Base-by-base conservation (phyloP, 2,797 vertebrate genomes). In the Falco cherrug region DNA sequence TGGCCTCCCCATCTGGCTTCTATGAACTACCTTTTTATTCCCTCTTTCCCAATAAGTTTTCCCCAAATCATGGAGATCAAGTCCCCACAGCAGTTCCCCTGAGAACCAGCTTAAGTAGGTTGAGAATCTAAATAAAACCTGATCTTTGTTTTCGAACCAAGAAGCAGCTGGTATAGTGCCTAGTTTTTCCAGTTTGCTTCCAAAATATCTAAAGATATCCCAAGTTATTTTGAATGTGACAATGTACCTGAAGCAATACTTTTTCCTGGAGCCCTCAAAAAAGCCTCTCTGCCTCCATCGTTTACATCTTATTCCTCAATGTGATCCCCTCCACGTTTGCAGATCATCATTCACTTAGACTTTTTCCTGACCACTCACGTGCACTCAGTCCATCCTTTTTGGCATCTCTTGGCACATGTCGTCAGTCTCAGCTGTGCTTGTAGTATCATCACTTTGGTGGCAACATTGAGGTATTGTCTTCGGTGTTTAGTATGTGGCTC, bases 1-100 rank as follows among this genome's bases (percentile, higher is more conserved):
- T 96, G 91, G 93, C 93, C 87, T 97, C 73, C 67, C 94, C 92
- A 94, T 97, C 94, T 97, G 95, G 91, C 93, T 97, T 91, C 89
- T 92, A 63, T 95, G 95, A 95, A 87, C 93, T 96, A 92, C 95
- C 89, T 96, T 95, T 95, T 93, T 93, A 92, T 96, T 97, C 82
- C 87, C 59, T 73, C 87, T 85, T 95, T 92, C 73, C 65, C 80
- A 60, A 5, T 88, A 91, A 92, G 86, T 93, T 96, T 92, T 92
- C 63, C 76, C 76, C 67, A 91, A 95, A 91, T 92, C 69, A 45
- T 28, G 4, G 84, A 74, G 83, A 92, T 86, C 45, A 61, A 76
- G 65, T 89, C 85, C 59, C 47, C 26, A 14, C 51, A 90, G 89
- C 86, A 94, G 28, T 74, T 93, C 90, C 69, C 57, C 54, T 33